These are phyloP conservation scores for Drosophila nigromelanica DNA, from an alignment of 1,140 invertebrate species.

Conservation along the genomic window DNA sequence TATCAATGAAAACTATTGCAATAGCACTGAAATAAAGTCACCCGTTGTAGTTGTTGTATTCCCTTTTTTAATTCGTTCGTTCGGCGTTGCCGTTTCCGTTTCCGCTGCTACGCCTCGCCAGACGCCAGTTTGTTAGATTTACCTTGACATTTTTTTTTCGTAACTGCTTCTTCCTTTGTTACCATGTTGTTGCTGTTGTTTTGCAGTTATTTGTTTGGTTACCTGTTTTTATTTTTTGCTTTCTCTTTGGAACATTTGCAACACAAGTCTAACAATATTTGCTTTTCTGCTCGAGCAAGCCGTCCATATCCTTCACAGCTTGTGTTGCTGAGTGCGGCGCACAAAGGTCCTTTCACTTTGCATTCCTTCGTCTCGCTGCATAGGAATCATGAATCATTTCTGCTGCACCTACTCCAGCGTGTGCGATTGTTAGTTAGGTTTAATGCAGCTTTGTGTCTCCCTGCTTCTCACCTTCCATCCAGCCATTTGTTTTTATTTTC, in stretches of 20 bases:
- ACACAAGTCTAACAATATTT: conserved; percentile 77
- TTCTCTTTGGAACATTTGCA: conserved; percentile 32
- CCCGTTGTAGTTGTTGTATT: conserved; percentile 15
- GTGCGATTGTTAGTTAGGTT: conserved; percentile 57
- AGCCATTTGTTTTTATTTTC: conserved; percentile 9
- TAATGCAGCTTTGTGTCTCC: conserved; percentile 72
- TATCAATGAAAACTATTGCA: conserved; percentile 60
- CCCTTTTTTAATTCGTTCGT: conserved; percentile 51
- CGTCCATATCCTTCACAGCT: conserved; percentile 23
- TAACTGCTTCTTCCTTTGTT: conserved; percentile 29
- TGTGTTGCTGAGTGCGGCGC: conserved; percentile 11
- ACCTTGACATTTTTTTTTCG: conserved; percentile 70
- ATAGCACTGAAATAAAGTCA: conserved; percentile 21
- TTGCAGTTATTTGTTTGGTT: conserved; percentile 58
- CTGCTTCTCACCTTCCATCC: conserved; percentile 7
- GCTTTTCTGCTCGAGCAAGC: conserved; percentile 55
- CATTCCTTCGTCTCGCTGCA: conserved; percentile 56
- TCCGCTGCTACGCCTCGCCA: conserved; percentile 55
- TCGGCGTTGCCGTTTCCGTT: conserved; percentile 72
- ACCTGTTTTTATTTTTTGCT: conserved; percentile 30
- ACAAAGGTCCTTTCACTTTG: conserved; percentile 60
- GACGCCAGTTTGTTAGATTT: conserved; percentile 72
- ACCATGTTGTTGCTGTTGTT: conserved; percentile 36
- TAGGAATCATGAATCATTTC: conserved; percentile 76
- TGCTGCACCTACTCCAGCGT: conserved; percentile 54